Base-by-base conservation (phyloP, 2,888 invertebrate genomes). In the Scaptomyza reducta region DNA sequence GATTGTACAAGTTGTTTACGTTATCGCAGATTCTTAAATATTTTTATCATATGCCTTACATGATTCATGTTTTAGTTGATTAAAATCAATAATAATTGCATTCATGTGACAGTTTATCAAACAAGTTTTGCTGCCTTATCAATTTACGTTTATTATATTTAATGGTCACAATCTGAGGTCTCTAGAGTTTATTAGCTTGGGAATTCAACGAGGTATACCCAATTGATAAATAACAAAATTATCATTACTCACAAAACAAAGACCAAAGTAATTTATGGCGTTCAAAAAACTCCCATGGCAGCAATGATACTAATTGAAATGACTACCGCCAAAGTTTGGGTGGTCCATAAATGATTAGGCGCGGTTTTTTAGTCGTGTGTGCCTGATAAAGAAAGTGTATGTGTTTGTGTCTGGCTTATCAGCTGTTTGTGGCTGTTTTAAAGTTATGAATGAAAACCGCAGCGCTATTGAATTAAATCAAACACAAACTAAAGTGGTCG, bases 161-260 rank as follows among this genome's bases (percentile, higher is more conserved):
- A 5, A 9, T 5, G n/a, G 6, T 5, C 3, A 5, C 6, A 6
- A n/a, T 11, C 25, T 5, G 16, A 35, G 14, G 11, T 57, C 27
- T 13, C 61, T 13, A 33, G 22, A 14, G 41, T 1, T 14, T 0
- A 35, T 18, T 44, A 18, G 42, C 11, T 47, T 16, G 25, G 38
- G 44, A 7, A 25, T 10, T 18, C n/a, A 40, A 33, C 9, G 1
- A 0, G 25, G 9, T 18, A 29, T 22, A 45, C 16, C 3, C n/a
- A 40, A 31, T 31, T 47, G 25, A 38, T 31, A 38, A 14, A 14
- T 22, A 42, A 33, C 10, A 14, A 42, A 53, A 31, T 46, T 6
- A 22, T 3, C 41, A 18, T 74, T 70, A 74, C 42, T 29, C 6
- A 46, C n/a, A 31, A 31, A 10, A 7, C 29, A 35, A 35, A 33